Evolutionary conservation across 2,888 invertebrate genomes (phyloP), one percentile per base, ranked within the genome.

Genomic region (Mesochorus sp.): DNA sequence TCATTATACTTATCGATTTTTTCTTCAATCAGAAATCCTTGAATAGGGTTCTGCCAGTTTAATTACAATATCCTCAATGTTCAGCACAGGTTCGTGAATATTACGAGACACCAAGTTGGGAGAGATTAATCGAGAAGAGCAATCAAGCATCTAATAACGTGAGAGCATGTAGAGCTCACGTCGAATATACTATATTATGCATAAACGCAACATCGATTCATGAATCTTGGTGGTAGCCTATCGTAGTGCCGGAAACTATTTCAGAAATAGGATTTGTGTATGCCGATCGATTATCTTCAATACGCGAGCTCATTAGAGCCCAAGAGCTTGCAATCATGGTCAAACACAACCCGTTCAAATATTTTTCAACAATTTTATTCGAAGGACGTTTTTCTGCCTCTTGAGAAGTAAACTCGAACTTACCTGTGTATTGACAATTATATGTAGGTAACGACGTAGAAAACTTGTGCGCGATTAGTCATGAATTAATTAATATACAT

Each of bases 271-370:
- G 57, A 80, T 75, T 66, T 66, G 53, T 14, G 39, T 62, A 5
- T n/a, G n/a, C 47, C 21, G 34, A 76, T 80, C 80, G 80, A 80
- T 80, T 75, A 78, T 77, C 51, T 24, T 31, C 24, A 12, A 75
- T 72, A 59, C 49, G 61, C 42, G 26, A 57, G 39, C 39, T 67
- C 21, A 64, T 79, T 37, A 34, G 49, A 73, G 49, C n/a, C 17
- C 42, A 14, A n/a, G 28, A 44, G 19, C 44, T 31, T 47, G 19
- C 19, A 10, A 12, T 49, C 49, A 31, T 31, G 51, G 44, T 53
- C 42, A 74, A 53, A 26, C 21, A 10, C 53, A 49, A 51, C 12
- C 17, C 34, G 39, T 21, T 34, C 37, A 57, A 64, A 57, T 55
- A 37, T 10, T 64, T 47, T 17, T n/a, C n/a, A n/a, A n/a, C 6